These are phyloP conservation scores for Daktulosphaira vitifoliae DNA, from an alignment of 1,140 invertebrate genomes.

Conservation along the genomic window DNA sequence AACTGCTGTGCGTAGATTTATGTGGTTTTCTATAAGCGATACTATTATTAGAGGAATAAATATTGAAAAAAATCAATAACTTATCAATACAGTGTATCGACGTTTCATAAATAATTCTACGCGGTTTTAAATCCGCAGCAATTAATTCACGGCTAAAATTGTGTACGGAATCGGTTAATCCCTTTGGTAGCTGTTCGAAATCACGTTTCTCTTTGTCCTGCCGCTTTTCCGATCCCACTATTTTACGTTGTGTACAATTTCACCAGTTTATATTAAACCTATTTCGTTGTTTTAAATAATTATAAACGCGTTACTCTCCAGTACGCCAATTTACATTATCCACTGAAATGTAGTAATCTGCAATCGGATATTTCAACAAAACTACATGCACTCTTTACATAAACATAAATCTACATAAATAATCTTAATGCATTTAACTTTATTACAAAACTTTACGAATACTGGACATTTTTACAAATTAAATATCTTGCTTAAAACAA, in stretches of 20 bases:
- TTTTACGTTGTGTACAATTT: not conserved
- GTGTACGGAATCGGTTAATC: constrained; percentile 27
- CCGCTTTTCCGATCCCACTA: not conserved
- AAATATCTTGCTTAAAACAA: no score
- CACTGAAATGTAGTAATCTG: not conserved
- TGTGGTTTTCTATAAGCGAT: no score
- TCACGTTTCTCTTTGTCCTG: not conserved
- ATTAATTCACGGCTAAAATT: constrained; percentile 24
- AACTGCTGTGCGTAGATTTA: no score
- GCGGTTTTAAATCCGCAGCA: constrained; percentile 4
- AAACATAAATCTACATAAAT: no score
- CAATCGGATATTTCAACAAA: constrained; percentile 1
- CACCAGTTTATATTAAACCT: not conserved
- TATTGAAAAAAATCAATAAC: no score
- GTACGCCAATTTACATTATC: constrained; percentile 9
- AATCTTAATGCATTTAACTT: no score
- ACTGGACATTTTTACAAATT: no score
- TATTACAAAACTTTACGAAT: no score
- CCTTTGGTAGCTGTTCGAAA: constrained; percentile 15
- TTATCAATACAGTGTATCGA: no score
- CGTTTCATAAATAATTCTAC: constrained; percentile 17
- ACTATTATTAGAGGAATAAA: no score
- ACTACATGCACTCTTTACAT: no score
- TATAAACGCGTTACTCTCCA: not conserved
- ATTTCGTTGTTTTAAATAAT: constrained; percentile 18